Evolutionary conservation across 2,797 vertebrate genomes (phyloP).

Genomic region (Mormyrus hasselquistii): DNA sequence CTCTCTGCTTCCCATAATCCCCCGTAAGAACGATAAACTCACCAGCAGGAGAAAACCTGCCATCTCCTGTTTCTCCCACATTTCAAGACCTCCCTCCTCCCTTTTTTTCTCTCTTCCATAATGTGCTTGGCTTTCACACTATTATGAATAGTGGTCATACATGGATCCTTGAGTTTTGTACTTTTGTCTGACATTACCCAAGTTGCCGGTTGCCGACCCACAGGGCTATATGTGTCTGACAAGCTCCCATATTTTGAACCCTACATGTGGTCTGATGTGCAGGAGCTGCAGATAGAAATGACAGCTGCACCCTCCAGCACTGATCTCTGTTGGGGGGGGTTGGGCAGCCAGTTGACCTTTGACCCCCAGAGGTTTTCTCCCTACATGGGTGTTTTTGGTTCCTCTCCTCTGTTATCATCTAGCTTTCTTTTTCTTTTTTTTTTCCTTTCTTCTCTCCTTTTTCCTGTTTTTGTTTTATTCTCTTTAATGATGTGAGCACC

Average conservation of each 20-base stretch:
- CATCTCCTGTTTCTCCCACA: not conserved
- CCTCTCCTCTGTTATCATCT: not conserved
- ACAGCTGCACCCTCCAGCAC: not conserved
- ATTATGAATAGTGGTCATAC: not conserved
- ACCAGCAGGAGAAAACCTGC: not conserved
- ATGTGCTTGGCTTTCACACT: not conserved
- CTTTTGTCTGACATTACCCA: not conserved
- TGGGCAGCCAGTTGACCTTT: not conserved
- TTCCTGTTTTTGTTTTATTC: not conserved
- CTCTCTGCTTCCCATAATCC: not conserved
- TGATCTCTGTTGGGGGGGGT: not conserved
- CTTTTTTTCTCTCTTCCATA: not conserved
- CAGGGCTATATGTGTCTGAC: not conserved
- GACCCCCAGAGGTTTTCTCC: not conserved
- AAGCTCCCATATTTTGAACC: not conserved
- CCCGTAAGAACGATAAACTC: not conserved
- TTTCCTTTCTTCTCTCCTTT: not conserved
- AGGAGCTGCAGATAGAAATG: not conserved
- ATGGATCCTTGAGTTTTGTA: not conserved
- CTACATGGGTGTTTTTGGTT: not conserved
- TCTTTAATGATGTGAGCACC: not conserved
- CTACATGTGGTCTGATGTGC: not conserved
- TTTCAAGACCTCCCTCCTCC: not conserved
- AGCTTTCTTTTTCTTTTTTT: not conserved
- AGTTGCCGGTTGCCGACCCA: not conserved